phyloP scores from a whole-genome alignment of 2,797 vertebrate genomes.

The Lutjanus argentimaculatus region DNA sequence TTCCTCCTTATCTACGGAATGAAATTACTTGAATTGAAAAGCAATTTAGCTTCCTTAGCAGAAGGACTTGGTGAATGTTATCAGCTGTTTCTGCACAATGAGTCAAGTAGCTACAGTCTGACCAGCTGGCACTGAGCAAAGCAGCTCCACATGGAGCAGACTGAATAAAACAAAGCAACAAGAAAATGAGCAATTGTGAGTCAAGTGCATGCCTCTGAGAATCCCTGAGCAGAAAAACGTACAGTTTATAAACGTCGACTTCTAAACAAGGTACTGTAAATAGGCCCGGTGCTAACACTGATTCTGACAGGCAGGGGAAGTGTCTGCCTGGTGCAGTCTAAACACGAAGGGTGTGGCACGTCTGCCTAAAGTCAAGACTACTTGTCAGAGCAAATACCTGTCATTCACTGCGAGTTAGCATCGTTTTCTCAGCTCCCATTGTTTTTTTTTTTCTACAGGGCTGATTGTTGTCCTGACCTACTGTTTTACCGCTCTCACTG shows the following conservation, averaged over 20 bases:
- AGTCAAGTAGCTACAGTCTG: constrained; percentile 49
- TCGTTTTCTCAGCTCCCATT: constrained; percentile 50
- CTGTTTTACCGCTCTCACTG: constrained; percentile 8
- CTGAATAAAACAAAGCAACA: constrained; percentile 28
- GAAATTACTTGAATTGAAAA: constrained; percentile 54
- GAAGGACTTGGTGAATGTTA: constrained; percentile 67
- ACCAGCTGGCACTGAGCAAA: constrained; percentile 49
- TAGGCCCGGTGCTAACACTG: constrained; percentile 44
- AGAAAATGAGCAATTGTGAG: constrained; percentile 31
- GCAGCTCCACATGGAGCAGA: constrained; percentile 12
- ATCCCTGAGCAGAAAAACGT: constrained; percentile 19
- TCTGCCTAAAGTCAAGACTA: constrained; percentile 65
- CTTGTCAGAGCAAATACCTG: constrained; percentile 72
- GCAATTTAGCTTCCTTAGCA: constrained; percentile 53
- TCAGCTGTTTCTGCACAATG: constrained; percentile 58
- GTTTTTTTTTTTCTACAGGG: background rate
- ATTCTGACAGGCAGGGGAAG: constrained; percentile 44
- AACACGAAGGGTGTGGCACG: constrained; percentile 65
- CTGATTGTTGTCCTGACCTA: constrained; percentile 16
- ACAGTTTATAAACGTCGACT: constrained; percentile 35
- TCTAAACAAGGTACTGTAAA: constrained; percentile 46
- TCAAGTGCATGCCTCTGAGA: constrained; percentile 33
- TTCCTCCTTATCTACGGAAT: constrained; percentile 44
- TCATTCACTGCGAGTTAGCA: constrained; percentile 57
- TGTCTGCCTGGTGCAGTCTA: constrained; percentile 62